Percentiles rank a stretch among this genome's conserved stretches.
Conservation (phyloP, 2,113 vertebrate genomes). For the Stigmatopora nigra region DNA sequence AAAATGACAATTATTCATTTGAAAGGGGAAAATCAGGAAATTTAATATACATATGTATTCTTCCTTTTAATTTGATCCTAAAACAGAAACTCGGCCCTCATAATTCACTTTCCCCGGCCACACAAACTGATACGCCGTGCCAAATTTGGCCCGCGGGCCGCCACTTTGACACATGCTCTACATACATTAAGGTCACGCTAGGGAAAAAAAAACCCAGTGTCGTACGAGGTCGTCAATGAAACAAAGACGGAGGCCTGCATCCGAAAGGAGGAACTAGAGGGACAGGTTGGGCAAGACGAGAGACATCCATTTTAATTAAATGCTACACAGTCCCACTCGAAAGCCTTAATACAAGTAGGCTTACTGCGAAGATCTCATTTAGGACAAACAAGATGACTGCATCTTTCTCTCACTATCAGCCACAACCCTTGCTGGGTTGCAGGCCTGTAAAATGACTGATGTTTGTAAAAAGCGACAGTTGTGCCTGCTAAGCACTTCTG, state of each 20-base stretch:
- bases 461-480: conserved; percentile 87
- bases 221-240: conserved; percentile 60
- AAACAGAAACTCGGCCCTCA: too few species aligned
- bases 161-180: too few species aligned
- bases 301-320: conserved; percentile 73
- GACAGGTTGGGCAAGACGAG: conserved; percentile 65
- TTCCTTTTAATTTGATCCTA: too few species aligned
- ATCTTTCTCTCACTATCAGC: conserved; percentile 70
- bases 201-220: conserved; percentile 46
- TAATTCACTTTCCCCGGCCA: too few species aligned
- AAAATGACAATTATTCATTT: too few species aligned
- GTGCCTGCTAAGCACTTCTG: conserved; percentile 96
- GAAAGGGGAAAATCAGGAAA: too few species aligned
- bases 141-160: too few species aligned
- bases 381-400: conserved; percentile 72
- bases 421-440: conserved; percentile 49
- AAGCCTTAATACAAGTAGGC: conserved; percentile 64
- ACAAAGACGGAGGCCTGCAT: conserved; percentile 65
- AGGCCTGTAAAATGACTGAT: conserved; percentile 75
- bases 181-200: conserved; percentile 46
- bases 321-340: conserved; percentile 61
- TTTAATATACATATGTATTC: too few species aligned
- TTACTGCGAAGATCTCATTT: conserved; percentile 64
- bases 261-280: conserved; percentile 55
- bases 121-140: too few species aligned